These are phyloP conservation scores for Eubucco bourcierii DNA, from an alignment of 2,113 vertebrate species.

Conservation along the genomic window DNA sequence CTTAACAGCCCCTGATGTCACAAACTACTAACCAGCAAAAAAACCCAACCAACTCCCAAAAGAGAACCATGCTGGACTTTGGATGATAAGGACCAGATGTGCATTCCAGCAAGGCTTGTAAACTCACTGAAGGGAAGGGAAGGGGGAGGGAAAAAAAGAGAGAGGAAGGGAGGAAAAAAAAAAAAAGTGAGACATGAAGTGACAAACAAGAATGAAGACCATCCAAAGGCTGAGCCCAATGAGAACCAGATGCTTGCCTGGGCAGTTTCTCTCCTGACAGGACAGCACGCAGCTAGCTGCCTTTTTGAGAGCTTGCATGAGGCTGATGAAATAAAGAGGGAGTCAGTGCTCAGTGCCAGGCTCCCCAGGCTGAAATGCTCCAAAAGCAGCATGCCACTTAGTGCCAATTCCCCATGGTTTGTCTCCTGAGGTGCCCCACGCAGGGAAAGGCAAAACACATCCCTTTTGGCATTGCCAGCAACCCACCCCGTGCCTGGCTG, in stretches of 20 bases:
- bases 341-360: not conserved
- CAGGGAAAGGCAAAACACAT: not conserved
- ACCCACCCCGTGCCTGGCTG: not conserved
- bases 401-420: fast-evolving
- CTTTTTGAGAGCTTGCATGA: not conserved
- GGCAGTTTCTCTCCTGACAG: not conserved
- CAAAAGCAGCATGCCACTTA: fast-evolving
- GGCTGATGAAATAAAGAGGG: not conserved
- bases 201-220: slow-evolving; percentile 61
- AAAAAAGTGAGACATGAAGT: not conserved
- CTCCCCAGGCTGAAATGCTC: not conserved
- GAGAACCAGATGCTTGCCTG: slow-evolving; percentile 66
- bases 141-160: not conserved
- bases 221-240: slow-evolving; percentile 36
- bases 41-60: not conserved
- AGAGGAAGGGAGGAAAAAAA: not conserved
- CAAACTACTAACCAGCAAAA: slow-evolving; percentile 65
- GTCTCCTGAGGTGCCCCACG: not conserved
- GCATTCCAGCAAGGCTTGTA: slow-evolving; percentile 71
- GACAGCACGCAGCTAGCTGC: not conserved
- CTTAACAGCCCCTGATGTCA: slow-evolving; percentile 42
- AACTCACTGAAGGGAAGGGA: not conserved
- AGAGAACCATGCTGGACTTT: not conserved
- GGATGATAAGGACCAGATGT: slow-evolving; percentile 74
- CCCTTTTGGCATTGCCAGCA: not conserved